Percentiles rank a stretch among this genome's conserved stretches.
These are phyloP conservation scores for Scyliorhinus canicula DNA, from an alignment of 2,797 vertebrate species.

Conservation along the genomic window DNA sequence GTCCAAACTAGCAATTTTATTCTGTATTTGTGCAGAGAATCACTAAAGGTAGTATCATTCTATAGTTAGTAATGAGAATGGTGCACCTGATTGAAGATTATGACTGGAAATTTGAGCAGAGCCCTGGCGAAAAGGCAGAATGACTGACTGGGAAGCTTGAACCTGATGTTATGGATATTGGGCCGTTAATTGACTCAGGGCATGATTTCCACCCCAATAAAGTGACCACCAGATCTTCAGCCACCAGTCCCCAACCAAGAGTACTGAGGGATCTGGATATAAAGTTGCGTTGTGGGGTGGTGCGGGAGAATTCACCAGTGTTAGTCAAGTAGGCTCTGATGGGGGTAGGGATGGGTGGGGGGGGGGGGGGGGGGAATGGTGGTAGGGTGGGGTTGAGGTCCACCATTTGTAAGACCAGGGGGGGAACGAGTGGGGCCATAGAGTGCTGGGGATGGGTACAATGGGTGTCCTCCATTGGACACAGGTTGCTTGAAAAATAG, in stretches of 20 bases:
- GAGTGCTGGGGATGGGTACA: background rate
- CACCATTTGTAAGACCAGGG: background rate
- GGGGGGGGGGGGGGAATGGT: too few relatives aligned
- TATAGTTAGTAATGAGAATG: background rate
- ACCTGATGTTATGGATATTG: background rate
- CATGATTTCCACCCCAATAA: background rate
- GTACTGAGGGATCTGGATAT: background rate
- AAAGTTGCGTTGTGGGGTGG: background rate
- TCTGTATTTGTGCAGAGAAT: background rate
- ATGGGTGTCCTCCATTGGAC: too few relatives aligned
- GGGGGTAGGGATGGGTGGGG: too few relatives aligned
- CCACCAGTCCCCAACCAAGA: background rate
- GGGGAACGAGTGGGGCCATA: background rate
- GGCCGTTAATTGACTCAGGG: background rate
- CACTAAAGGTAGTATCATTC: background rate
- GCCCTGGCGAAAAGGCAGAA: background rate
- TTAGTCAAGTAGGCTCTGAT: too few relatives aligned
- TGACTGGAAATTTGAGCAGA: background rate
- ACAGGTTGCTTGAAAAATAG: background rate
- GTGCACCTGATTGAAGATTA: background rate
- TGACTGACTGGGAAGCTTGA: background rate
- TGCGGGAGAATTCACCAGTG: too few relatives aligned
- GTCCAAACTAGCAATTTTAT: background rate
- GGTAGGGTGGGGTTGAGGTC: too few relatives aligned
- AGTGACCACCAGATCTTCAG: background rate